Conservation (phyloP, 37 sponge, comb jelly and placozoan genomes). For the Lycopodina hypogea region DNA sequence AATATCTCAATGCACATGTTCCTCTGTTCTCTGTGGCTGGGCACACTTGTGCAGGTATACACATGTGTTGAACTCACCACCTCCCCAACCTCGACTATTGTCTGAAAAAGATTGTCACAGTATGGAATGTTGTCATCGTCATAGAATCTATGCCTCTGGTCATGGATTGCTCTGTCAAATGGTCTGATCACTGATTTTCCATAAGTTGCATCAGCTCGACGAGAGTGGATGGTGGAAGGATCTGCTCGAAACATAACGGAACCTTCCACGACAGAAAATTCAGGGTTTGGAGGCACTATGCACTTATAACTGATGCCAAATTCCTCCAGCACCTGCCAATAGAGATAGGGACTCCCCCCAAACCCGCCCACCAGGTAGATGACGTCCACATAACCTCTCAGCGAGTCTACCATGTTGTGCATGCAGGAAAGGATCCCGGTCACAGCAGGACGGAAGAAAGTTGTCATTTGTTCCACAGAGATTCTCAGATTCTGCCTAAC, state of each 20-base stretch:
- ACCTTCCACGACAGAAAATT: constrained; percentile 30
- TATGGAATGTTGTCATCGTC: neutral
- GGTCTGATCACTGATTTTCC: constrained; percentile 8
- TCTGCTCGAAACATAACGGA: constrained; percentile 17
- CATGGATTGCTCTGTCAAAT: constrained; percentile 23
- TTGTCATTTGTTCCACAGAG: constrained; percentile 3
- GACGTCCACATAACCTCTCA: neutral
- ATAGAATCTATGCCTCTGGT: neutral
- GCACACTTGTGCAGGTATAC: constrained; percentile 17
- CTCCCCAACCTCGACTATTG: constrained; percentile 40
- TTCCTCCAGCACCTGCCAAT: neutral
- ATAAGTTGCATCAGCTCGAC: constrained; percentile 49
- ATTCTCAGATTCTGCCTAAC: constrained; percentile 11
- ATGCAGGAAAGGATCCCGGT: constrained; percentile 23
- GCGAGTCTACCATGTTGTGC: neutral
- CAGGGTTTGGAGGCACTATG: constrained; percentile 24
- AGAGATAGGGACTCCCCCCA: constrained; percentile 41
- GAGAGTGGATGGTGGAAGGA: constrained; percentile 24
- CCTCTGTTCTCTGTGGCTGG: neutral
- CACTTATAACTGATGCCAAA: constrained; percentile 11
- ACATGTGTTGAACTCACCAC: constrained; percentile 17
- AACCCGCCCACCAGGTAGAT: constrained; percentile 49
- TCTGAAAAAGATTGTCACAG: constrained; percentile 19
- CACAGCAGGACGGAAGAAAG: constrained; percentile 24
- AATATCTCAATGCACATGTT: constrained; percentile 22